Conservation (phyloP, 2,113 vertebrate genomes). For the Nansenia antarctica region DNA sequence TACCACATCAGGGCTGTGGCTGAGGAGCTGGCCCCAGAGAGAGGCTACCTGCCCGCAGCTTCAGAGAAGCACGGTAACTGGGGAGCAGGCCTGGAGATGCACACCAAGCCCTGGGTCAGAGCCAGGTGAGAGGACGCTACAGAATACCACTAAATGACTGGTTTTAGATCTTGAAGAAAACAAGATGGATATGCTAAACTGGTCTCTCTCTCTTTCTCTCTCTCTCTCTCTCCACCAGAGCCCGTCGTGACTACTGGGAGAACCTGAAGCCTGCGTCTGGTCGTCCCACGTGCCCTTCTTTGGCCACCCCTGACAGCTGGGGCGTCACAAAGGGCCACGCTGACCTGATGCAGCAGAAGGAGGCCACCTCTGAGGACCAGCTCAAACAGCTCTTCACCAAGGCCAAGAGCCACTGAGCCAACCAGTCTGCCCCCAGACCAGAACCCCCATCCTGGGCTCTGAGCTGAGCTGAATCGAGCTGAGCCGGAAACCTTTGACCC, state of each 20-base stretch:
- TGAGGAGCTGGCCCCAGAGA: constrained; percentile 88
- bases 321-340: constrained; percentile 90
- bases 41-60: constrained; percentile 83
- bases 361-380: constrained; percentile 87
- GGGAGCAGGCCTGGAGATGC: constrained; percentile 89
- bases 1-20: constrained; percentile 91
- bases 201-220: neutral
- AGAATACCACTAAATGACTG: neutral
- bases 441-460: too few relatives aligned
- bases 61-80: constrained; percentile 93
- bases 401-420: constrained; percentile 54
- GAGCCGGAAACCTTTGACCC: too few relatives aligned
- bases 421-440: too few relatives aligned
- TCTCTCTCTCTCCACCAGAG: constrained; percentile 70
- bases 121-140: constrained; percentile 79
- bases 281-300: constrained; percentile 84
- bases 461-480: too few relatives aligned
- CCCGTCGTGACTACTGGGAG: constrained; percentile 94
- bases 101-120: constrained; percentile 97
- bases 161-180: too few relatives aligned
- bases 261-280: constrained; percentile 89
- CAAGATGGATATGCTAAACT: neutral
- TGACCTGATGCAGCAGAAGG: constrained; percentile 93
- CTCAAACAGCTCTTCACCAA: constrained; percentile 86
- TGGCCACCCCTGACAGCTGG: constrained; percentile 89